phyloP scores from a whole-genome alignment of 2,797 vertebrate species.

The Aselliscus stoliczkanus region DNA sequence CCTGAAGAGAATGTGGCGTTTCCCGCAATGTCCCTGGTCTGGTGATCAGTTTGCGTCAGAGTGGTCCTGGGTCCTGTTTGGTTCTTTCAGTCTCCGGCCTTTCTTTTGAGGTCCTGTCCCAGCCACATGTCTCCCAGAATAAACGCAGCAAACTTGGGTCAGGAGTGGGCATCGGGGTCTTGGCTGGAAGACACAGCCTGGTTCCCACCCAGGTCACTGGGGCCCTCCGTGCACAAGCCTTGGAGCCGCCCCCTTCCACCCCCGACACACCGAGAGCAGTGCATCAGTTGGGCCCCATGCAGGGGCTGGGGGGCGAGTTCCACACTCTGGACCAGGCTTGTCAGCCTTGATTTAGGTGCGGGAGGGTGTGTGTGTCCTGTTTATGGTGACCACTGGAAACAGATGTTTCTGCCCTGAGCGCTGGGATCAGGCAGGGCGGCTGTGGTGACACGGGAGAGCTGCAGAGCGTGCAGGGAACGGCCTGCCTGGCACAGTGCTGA shows the following conservation, averaged over 20 bases:
- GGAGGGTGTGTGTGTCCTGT: neutral
- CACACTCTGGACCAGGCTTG: accelerated
- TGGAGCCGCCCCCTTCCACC: accelerated
- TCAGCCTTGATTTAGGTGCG: neutral
- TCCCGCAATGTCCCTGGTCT: neutral
- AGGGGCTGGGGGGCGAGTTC: neutral
- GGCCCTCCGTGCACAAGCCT: neutral
- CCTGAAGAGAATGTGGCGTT: neutral
- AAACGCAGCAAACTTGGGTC: neutral
- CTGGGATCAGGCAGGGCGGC: accelerated
- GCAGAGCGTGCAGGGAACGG: accelerated
- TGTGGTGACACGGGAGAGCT: neutral
- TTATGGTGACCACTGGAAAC: neutral
- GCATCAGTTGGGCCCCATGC: accelerated
- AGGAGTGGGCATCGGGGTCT: accelerated
- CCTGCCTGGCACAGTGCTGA: accelerated
- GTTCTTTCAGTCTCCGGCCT: neutral
- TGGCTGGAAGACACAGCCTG: too few species aligned
- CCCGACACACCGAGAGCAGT: accelerated
- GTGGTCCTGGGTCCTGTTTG: too few species aligned
- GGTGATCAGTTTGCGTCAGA: accelerated
- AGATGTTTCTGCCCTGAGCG: neutral
- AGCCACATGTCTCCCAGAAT: neutral
- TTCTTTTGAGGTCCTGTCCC: neutral
- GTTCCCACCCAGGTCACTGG: neutral